phyloP scores from a whole-genome alignment of 2,113 vertebrate genomes.

The Morphnarchus princeps region DNA sequence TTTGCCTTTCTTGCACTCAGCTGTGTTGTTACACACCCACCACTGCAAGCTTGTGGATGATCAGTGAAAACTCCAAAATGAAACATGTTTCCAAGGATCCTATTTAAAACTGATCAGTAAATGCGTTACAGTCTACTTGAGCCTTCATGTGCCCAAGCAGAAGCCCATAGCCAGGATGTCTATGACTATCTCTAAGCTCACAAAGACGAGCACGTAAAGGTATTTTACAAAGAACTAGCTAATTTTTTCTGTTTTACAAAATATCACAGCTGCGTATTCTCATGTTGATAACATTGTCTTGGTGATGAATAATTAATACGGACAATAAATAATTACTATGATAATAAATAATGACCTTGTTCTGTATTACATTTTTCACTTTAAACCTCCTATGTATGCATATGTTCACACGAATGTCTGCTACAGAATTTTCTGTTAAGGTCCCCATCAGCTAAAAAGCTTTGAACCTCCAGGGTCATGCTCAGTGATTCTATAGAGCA shows the following conservation, averaged over 20 bases:
- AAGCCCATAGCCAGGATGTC: neutral
- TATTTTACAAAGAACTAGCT: neutral
- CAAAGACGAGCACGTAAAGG: accelerated
- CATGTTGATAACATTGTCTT: neutral
- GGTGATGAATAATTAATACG: neutral
- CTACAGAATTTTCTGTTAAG: neutral
- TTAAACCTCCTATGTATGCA: neutral
- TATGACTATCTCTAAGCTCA: neutral
- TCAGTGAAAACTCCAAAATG: neutral
- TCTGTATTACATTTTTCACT: neutral
- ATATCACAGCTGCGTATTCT: neutral
- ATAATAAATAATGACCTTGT: neutral
- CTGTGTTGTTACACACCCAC: accelerated
- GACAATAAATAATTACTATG: neutral
- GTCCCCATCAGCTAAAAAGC: neutral
- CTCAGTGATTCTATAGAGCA: neutral
- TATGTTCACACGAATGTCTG: neutral
- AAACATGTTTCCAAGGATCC: neutral
- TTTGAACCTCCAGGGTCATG: neutral
- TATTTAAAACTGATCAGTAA: neutral
- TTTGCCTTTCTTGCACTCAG: neutral
- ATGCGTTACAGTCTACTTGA: neutral
- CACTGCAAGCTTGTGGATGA: neutral
- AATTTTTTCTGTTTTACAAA: neutral
- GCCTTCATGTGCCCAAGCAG: neutral